Conservation (phyloP, 2,113 vertebrate species). For the Erythrocercus mccallii region DNA sequence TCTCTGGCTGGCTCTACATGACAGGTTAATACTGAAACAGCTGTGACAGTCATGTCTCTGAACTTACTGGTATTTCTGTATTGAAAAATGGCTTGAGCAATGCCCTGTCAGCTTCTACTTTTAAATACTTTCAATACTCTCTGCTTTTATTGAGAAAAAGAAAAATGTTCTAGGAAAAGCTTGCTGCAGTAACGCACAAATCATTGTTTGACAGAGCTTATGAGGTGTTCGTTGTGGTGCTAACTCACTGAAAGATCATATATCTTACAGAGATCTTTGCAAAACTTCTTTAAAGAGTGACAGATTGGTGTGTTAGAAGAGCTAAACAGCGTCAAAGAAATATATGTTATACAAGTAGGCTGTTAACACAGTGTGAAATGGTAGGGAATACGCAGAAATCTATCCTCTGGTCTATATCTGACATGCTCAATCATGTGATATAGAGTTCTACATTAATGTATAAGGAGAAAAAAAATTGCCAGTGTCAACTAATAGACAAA, state of each 20-base stretch:
- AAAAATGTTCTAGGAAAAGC: not conserved
- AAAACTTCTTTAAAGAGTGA: constrained; percentile 35
- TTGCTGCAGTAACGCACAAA: not conserved
- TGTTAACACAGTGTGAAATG: constrained; percentile 28
- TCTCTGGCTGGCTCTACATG: not conserved
- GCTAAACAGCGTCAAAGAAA: constrained; percentile 23
- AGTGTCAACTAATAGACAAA: not conserved
- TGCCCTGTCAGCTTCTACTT: not conserved
- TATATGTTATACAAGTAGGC: not conserved
- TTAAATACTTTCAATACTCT: not conserved
- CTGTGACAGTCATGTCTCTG: not conserved
- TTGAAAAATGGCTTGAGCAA: not conserved
- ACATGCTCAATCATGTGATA: not conserved
- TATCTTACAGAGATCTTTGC: not conserved
- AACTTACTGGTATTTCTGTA: not conserved
- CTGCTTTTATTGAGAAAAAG: not conserved
- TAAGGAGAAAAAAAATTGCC: not conserved
- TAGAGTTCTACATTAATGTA: not conserved
- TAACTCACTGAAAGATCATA: constrained; percentile 19
- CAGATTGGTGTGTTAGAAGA: constrained; percentile 24
- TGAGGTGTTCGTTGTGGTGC: not conserved
- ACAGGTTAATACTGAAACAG: not conserved
- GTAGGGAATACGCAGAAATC: not conserved
- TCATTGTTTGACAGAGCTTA: constrained; percentile 20
- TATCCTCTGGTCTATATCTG: not conserved